A percentile compares a stretch with the other conserved stretches of the same genome.
phyloP scores from a whole-genome alignment of 2,888 invertebrate species.

The Neoscelio sp. region DNA sequence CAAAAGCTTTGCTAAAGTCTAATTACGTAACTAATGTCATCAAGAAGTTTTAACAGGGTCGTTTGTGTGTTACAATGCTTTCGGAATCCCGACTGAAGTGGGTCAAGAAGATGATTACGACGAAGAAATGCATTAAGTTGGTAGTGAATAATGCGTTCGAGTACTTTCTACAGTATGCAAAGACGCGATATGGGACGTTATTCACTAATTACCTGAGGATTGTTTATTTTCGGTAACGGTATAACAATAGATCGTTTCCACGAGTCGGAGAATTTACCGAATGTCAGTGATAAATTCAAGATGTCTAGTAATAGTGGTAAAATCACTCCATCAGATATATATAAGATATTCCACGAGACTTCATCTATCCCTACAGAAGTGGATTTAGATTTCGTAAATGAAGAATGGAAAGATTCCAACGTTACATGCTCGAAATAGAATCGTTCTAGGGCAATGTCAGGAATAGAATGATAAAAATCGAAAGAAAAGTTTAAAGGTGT shows the following conservation, averaged over 20 bases:
- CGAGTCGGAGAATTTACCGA: too few species aligned
- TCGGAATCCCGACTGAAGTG: background rate
- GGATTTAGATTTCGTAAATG: background rate
- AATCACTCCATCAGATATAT: background rate
- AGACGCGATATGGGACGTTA: background rate
- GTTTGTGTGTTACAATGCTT: background rate
- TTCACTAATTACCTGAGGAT: too few species aligned
- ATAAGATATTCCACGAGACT: background rate
- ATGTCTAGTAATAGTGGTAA: background rate
- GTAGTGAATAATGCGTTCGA: background rate
- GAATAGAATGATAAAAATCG: background rate
- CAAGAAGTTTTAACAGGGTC: background rate
- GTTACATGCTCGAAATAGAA: background rate
- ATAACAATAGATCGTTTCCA: too few species aligned
- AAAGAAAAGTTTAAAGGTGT: too few species aligned
- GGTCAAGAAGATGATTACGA: background rate
- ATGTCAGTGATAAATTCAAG: background rate
- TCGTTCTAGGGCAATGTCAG: background rate
- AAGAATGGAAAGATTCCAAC: background rate
- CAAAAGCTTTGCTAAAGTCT: constrained; percentile 1
- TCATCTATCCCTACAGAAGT: background rate
- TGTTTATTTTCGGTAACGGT: too few species aligned
- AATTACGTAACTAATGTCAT: background rate
- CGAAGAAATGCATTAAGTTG: too few species aligned
- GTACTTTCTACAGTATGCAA: background rate